A percentile compares a stretch with the other conserved stretches of the same genome.
Conservation (phyloP, 2,113 vertebrate species). For the Acinonyx jubatus region DNA sequence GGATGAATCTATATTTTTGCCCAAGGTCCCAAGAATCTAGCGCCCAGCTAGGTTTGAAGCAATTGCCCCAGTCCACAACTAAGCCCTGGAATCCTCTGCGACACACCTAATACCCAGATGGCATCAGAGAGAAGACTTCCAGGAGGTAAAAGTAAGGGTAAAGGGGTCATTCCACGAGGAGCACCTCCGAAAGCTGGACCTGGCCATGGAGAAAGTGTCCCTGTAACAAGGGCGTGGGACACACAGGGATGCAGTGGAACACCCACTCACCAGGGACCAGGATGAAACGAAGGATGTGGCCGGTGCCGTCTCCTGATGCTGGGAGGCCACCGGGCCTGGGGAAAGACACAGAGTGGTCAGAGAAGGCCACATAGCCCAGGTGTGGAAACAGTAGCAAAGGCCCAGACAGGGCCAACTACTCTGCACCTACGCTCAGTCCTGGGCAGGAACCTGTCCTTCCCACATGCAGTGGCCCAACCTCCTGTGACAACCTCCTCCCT, state of each 20-base stretch:
- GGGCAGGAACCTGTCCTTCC: background rate
- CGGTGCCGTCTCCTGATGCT: background rate
- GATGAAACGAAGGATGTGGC: background rate
- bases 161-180: background rate
- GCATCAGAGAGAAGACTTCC: background rate
- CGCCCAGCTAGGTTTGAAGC: background rate
- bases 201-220: background rate
- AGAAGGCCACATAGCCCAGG: background rate
- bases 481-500: background rate
- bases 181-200: background rate
- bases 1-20: background rate
- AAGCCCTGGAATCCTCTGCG: background rate
- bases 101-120: background rate
- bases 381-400: background rate
- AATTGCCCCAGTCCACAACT: background rate
- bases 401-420: background rate
- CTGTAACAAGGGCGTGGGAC: rapidly evolving
- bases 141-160: background rate
- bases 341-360: background rate
- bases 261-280: conserved; percentile 17
- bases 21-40: background rate
- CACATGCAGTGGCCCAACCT: background rate
- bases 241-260: background rate
- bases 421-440: background rate
- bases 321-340: background rate